Base-by-base conservation (phyloP, 2,797 vertebrate species). In the Cichlasoma orientale region DNA sequence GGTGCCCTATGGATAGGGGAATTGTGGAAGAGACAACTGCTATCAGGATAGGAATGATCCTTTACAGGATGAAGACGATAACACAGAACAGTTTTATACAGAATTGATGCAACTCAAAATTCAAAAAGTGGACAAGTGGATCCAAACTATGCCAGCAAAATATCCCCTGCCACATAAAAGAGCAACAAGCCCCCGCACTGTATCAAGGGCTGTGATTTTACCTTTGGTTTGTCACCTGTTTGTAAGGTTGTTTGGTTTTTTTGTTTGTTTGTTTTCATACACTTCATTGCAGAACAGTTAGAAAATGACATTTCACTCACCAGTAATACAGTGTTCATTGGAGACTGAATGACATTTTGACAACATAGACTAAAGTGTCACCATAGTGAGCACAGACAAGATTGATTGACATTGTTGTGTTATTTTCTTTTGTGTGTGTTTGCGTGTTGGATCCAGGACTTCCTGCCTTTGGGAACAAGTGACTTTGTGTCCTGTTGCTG, bases 401-500 rank as follows among this genome's bases (percentile, higher is more conserved):
- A 78, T n/a, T 47, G 57, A 72, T 53, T 38, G 72, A 27, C 16
- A 4, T 75, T 25, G 55, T 5, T n/a, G 12, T 44, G 52, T 47
- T 68, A 29, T 68, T 68, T 68, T 68, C 61, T 50, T 50, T 72
- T 44, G 57, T 59, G 63, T 77, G 75, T 57, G 36, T 56, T 4
- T 59, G 54, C 21, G 38, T 61, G 52, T 61, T 58, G 52, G 33
- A 71, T 79, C 31, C 53, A 44, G 25, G 56, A 75, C 54, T 70
- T 50, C 57, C 50, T 4, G 36, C 66, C 73, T 75, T 36, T 19
- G 80, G 81, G 73, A 83, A 73, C 41, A n/a, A 79, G 72, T 77
- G 74, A 82, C 81, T 86, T 78, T 82, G 68, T 75, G 78, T 86
- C 79, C 78, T 86, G 57, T 79, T 74, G 74, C 79, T 84, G 52